A percentile compares a stretch with the other conserved stretches of the same genome.
Evolutionary conservation across 1,140 invertebrate species (phyloP).

Genomic region (Drosophila virilis): DNA sequence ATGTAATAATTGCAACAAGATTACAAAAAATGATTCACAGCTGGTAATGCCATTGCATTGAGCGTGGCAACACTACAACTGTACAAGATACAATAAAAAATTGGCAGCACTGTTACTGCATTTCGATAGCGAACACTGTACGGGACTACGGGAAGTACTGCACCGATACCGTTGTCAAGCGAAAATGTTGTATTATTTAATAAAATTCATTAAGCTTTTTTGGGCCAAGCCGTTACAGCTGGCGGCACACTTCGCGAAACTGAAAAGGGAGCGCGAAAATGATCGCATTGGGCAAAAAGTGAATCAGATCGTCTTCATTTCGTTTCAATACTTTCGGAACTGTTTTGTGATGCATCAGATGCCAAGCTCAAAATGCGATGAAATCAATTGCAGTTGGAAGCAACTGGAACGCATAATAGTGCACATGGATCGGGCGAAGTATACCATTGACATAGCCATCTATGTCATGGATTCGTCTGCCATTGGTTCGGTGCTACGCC

Average conservation of each 20-base stretch:
- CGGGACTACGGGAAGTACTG: too few relatives aligned
- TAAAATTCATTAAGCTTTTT: constrained; percentile 34
- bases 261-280: constrained; percentile 12
- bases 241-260: not conserved
- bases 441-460: constrained; percentile 38
- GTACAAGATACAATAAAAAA: not conserved
- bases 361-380: not conserved
- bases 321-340: not conserved
- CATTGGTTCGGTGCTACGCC: constrained; percentile 1
- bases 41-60: not conserved
- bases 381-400: not conserved
- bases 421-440: constrained; percentile 12
- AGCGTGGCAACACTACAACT: not conserved
- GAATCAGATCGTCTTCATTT: constrained; percentile 1
- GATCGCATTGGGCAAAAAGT: constrained; percentile 1
- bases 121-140: too few relatives aligned
- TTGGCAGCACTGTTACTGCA: not conserved
- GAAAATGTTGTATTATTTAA: constrained; percentile 38
- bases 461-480: constrained; percentile 9
- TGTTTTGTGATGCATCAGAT: not conserved
- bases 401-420: not conserved
- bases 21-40: not conserved
- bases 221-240: not conserved
- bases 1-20: too few relatives aligned
- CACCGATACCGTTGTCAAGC: not conserved